Conservation (phyloP, 2,797 vertebrate genomes). For the Numenius phaeopus region DNA sequence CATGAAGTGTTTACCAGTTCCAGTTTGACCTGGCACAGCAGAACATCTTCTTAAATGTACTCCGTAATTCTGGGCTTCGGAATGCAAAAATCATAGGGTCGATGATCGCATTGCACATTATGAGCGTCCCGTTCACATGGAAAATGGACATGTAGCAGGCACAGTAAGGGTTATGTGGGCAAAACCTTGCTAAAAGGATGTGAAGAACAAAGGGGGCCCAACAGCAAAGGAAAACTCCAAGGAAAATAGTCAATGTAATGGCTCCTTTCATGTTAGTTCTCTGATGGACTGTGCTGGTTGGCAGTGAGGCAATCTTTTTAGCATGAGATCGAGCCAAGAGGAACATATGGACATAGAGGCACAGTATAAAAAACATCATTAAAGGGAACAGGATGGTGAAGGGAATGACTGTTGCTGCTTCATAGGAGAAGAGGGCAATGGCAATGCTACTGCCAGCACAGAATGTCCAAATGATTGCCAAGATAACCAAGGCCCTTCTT, state of each 20-base stretch:
- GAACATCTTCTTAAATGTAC: constrained; percentile 90
- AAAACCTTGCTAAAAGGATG: constrained; percentile 89
- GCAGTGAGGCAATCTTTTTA: constrained; percentile 85
- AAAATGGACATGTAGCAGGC: constrained; percentile 94
- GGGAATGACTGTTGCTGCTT: constrained; percentile 85
- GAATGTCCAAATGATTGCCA: constrained; percentile 86
- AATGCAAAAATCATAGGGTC: constrained; percentile 97
- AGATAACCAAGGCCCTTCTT: constrained; percentile 77
- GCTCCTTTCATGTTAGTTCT: constrained; percentile 87
- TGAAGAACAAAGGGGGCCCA: constrained; percentile 95
- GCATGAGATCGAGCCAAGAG: constrained; percentile 90
- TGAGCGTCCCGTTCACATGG: constrained; percentile 88
- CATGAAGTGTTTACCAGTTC: neutral
- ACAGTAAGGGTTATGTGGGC: constrained; percentile 92
- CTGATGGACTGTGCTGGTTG: constrained; percentile 68
- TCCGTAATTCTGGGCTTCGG: constrained; percentile 88
- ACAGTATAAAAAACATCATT: constrained; percentile 88
- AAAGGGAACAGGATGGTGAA: constrained; percentile 87
- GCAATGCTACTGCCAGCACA: constrained; percentile 85
- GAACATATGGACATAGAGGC: constrained; percentile 95
- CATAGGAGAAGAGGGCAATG: constrained; percentile 87
- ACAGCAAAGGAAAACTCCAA: constrained; percentile 92
- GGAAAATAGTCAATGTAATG: constrained; percentile 91
- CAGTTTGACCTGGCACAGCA: constrained; percentile 58
- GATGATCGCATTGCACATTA: constrained; percentile 92